Conservation (phyloP, 2,797 vertebrate genomes). For the Betta splendens region DNA sequence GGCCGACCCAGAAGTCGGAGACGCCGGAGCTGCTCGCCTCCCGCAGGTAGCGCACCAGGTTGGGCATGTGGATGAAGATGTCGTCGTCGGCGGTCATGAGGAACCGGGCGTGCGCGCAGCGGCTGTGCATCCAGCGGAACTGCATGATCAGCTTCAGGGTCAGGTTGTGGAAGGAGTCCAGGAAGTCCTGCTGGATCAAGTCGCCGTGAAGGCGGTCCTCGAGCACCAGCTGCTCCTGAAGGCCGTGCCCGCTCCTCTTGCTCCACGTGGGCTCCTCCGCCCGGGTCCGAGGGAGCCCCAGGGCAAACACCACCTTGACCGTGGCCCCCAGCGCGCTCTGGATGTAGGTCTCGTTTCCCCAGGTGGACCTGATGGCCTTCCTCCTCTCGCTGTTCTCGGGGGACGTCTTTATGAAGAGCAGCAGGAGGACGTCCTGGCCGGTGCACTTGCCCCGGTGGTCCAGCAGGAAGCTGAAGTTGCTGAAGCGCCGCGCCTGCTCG, state of each 20-base stretch:
- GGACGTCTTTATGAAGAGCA: conserved; percentile 92
- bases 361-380: conserved; percentile 89
- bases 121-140: conserved; percentile 90
- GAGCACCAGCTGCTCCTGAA: conserved; percentile 76
- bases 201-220: conserved; percentile 86
- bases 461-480: conserved; percentile 85
- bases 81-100: conserved; percentile 96
- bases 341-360: conserved; percentile 91
- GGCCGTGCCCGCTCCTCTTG: conserved; percentile 10
- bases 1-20: conserved; percentile 91
- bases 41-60: conserved; percentile 90
- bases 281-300: conserved; percentile 77
- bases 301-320: conserved; percentile 90
- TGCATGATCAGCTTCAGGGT: conserved; percentile 94
- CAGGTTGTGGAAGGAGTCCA: conserved; percentile 95
- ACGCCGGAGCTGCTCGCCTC: conserved; percentile 72
- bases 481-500: conserved; percentile 71
- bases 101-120: conserved; percentile 90
- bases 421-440: conserved; percentile 85
- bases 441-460: conserved; percentile 88
- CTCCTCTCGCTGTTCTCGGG: conserved; percentile 87
- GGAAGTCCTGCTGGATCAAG: conserved; percentile 94
- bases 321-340: conserved; percentile 80
- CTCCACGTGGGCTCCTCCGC: conserved; percentile 21
- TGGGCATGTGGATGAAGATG: conserved; percentile 95